Conservation (phyloP, 2,888 invertebrate genomes). For the Dusona sp. region DNA sequence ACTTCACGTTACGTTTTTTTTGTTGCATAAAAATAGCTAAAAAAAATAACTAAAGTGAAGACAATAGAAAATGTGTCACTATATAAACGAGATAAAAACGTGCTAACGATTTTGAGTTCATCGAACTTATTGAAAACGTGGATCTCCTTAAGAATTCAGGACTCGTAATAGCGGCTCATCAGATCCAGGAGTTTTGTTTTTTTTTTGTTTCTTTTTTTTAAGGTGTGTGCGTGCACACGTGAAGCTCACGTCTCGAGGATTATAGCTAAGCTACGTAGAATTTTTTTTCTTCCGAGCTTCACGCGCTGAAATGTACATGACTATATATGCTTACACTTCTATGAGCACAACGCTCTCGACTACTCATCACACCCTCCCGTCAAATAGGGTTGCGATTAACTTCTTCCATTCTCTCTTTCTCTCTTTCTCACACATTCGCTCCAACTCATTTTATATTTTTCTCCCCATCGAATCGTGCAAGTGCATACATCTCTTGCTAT, state of each 20-base stretch:
- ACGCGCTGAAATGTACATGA: slow-evolving; percentile 1
- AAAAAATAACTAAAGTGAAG: not conserved
- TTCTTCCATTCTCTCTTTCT: not conserved
- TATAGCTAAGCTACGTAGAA: slow-evolving; percentile 42
- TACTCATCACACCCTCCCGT: slow-evolving; percentile 15
- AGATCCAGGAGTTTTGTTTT: slow-evolving; percentile 25
- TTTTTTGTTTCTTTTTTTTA: slow-evolving; percentile 8
- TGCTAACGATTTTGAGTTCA: slow-evolving; percentile 42
- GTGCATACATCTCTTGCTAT: slow-evolving; percentile 28
- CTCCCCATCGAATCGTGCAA: slow-evolving; percentile 47
- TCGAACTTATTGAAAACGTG: slow-evolving; percentile 48
- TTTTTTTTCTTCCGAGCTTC: slow-evolving; percentile 10
- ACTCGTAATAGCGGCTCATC: slow-evolving; percentile 52
- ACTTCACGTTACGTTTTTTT: not conserved
- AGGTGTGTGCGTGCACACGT: slow-evolving; percentile 15
- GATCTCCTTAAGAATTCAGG: slow-evolving; percentile 52
- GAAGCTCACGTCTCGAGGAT: slow-evolving; percentile 51
- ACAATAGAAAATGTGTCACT: not conserved
- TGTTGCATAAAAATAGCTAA: not conserved
- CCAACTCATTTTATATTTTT: not conserved
- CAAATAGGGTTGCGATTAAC: slow-evolving; percentile 49
- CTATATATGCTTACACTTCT: not conserved
- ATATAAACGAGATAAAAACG: not conserved
- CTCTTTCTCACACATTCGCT: not conserved
- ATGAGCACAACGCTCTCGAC: not conserved